These are phyloP conservation scores for Dryococelus australis DNA, from an alignment of 2,888 invertebrate species.

Conservation along the genomic window DNA sequence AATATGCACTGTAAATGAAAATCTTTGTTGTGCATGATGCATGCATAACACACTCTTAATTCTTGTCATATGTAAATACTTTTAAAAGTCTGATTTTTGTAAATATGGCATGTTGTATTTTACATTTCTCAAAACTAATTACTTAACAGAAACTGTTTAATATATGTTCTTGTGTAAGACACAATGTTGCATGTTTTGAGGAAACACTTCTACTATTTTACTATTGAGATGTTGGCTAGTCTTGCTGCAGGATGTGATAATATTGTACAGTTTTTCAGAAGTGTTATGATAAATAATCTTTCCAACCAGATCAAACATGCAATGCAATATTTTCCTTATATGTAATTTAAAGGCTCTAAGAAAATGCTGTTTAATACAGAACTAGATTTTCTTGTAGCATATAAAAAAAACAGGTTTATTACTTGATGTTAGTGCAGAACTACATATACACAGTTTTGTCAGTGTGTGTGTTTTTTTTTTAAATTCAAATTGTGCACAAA, in stretches of 20 bases:
- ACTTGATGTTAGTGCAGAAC: too few species aligned
- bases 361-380: neutral
- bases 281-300: neutral
- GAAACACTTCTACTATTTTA: neutral
- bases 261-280: neutral
- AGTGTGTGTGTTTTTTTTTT: too few species aligned
- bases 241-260: conserved; percentile 9
- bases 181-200: neutral
- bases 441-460: too few species aligned
- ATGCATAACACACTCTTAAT: neutral
- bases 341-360: neutral
- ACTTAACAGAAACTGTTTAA: neutral
- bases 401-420: too few species aligned
- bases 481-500: too few species aligned
- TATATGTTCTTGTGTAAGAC: neutral
- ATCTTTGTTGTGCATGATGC: neutral
- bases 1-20: neutral
- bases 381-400: too few species aligned
- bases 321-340: neutral
- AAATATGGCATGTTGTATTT: neutral
- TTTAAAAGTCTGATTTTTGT: neutral
- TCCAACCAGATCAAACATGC: neutral
- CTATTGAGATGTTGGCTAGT: neutral
- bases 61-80: neutral
- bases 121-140: neutral